Percentiles rank a stretch among this genome's conserved stretches.
These are phyloP conservation scores for Prenolepis imparis DNA, from an alignment of 2,888 invertebrate species.

Conservation along the genomic window DNA sequence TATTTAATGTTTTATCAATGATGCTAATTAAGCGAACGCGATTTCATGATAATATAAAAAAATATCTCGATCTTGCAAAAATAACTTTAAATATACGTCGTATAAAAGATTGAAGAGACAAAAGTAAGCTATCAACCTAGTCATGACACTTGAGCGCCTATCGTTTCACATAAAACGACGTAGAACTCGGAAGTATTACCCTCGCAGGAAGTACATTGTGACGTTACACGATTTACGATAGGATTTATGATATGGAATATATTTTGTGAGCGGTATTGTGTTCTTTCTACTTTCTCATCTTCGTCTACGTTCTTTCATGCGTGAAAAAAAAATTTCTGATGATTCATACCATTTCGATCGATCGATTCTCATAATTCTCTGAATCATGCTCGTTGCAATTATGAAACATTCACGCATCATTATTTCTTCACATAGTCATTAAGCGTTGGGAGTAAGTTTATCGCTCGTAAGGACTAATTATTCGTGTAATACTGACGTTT, in stretches of 20 bases:
- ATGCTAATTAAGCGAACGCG: not conserved
- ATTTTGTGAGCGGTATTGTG: conserved; percentile 2
- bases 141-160: conserved; percentile 31
- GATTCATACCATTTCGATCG: not conserved
- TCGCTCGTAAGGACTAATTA: not conserved
- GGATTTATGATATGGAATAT: conserved; percentile 31
- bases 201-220: conserved; percentile 27
- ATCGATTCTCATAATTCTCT: not conserved
- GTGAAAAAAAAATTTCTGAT: not conserved
- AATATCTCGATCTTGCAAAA: not conserved
- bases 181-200: conserved; percentile 34
- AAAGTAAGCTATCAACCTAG: conserved; percentile 16
- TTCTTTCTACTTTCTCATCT: not conserved
- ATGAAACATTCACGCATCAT: not conserved
- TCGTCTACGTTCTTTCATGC: not conserved
- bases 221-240: conserved; percentile 33
- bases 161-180: conserved; percentile 56
- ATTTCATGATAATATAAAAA: not conserved
- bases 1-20: not conserved
- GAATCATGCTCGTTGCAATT: not conserved
- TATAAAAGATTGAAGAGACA: conserved; percentile 13
- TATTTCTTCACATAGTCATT: not conserved
- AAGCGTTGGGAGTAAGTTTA: not conserved
- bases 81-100: not conserved
- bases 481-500: not conserved